Evolutionary conservation across 2,888 invertebrate species (phyloP).

Genomic region (Toxonevra muliebris): DNA sequence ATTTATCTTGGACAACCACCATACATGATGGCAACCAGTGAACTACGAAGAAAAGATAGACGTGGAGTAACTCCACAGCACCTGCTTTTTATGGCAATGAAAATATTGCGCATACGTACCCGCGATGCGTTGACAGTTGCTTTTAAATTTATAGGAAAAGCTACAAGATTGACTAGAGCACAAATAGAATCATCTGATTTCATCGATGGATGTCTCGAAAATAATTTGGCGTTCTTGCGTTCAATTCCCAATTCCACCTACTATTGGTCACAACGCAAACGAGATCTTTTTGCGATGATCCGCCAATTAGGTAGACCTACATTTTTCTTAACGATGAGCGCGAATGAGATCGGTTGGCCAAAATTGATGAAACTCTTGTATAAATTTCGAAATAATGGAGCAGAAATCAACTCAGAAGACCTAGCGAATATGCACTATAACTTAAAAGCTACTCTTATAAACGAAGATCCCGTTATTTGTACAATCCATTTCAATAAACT

Average conservation of each 20-base stretch:
- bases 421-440: no score
- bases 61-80: slow-evolving; percentile 38
- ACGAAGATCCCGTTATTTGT: slow-evolving; percentile 42
- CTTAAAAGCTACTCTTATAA: no score
- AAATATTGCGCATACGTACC: slow-evolving; percentile 49
- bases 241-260: slow-evolving; percentile 22
- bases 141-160: background rate
- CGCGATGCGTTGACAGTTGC: background rate
- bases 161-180: slow-evolving; percentile 13
- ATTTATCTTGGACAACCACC: slow-evolving; percentile 42
- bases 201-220: slow-evolving; percentile 29
- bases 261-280: slow-evolving; percentile 50
- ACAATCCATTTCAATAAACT: slow-evolving; percentile 41
- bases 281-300: slow-evolving; percentile 62
- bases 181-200: slow-evolving; percentile 48
- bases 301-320: slow-evolving; percentile 60
- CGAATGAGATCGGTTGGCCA: slow-evolving; percentile 61
- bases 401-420: no score
- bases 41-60: slow-evolving; percentile 57
- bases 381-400: slow-evolving; percentile 44
- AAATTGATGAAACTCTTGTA: slow-evolving; percentile 53
- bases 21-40: slow-evolving; percentile 59
- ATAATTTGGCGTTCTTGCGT: slow-evolving; percentile 46
- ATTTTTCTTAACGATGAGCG: slow-evolving; percentile 54
- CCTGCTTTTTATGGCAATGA: slow-evolving; percentile 59